Evolutionary conservation across 2,888 invertebrate genomes (phyloP).

Genomic region (Norana najaformis): DNA sequence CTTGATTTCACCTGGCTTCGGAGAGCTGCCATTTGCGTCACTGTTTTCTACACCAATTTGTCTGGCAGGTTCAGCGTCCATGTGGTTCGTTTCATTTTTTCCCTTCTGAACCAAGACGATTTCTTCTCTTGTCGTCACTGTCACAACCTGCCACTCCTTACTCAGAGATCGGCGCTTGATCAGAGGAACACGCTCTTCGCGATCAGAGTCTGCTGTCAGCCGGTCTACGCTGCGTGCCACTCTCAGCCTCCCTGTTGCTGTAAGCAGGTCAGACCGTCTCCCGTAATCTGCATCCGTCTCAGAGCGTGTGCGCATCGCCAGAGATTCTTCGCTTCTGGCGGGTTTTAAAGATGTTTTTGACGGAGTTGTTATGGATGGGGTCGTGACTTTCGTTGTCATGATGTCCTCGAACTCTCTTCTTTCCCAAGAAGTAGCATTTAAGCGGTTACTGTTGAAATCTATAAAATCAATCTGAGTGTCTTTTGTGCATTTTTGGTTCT

Average conservation of each 20-base stretch:
- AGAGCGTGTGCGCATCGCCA: background rate
- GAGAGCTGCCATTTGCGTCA: background rate
- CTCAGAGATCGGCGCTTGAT: background rate
- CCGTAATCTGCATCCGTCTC: background rate
- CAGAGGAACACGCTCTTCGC: background rate
- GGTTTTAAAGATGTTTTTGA: background rate
- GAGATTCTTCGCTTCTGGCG: background rate
- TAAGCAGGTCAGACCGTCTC: background rate
- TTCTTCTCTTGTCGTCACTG: constrained; percentile 1
- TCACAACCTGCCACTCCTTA: constrained; percentile 3
- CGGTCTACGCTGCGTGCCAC: background rate
- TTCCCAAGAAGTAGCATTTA: background rate
- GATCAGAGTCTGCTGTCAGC: background rate
- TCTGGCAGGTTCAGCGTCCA: background rate
- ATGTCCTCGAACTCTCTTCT: background rate
- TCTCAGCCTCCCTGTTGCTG: constrained; percentile 5
- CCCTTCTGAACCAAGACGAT: constrained; percentile 8
- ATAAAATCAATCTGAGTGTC: background rate
- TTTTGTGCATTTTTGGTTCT: background rate
- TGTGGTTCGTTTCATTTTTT: background rate
- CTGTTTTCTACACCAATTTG: background rate
- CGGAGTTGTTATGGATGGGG: background rate
- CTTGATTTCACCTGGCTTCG: background rate
- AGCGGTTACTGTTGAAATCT: background rate
- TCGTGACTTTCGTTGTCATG: background rate